Conservation (phyloP, 2,888 invertebrate species). For the Brachynemurus nebulosus region DNA sequence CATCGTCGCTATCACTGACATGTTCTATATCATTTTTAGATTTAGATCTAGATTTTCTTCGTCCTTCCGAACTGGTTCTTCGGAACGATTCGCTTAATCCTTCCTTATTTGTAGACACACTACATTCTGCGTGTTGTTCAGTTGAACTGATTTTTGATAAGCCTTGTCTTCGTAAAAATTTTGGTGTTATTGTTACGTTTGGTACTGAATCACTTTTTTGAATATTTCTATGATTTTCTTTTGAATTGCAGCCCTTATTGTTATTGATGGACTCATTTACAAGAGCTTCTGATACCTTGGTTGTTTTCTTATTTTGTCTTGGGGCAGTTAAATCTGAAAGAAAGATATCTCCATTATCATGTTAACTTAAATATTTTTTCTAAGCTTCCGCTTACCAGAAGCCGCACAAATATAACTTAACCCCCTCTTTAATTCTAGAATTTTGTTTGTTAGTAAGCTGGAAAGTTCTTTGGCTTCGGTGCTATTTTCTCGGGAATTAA, state of each 20-base stretch:
- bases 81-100: slow-evolving; percentile 5
- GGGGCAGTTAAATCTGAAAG: slow-evolving; percentile 26
- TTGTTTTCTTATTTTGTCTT: slow-evolving; percentile 5
- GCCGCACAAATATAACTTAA: slow-evolving; percentile 30
- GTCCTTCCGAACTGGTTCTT: slow-evolving; percentile 7
- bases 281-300: not conserved
- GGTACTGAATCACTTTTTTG: slow-evolving; percentile 2
- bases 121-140: no score
- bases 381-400: slow-evolving; percentile 24
- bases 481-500: slow-evolving; percentile 14
- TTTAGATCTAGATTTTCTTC: slow-evolving; percentile 5
- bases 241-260: not conserved
- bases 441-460: slow-evolving; percentile 24
- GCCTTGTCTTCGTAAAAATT: slow-evolving; percentile 5
- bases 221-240: not conserved
- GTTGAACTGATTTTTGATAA: no score
- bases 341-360: no score
- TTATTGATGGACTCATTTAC: not conserved
- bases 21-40: slow-evolving; percentile 8
- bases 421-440: slow-evolving; percentile 30
- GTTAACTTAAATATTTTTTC: slow-evolving; percentile 14
- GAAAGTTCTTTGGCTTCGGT: slow-evolving; percentile 18
- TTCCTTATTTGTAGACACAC: not conserved
- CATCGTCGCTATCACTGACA: slow-evolving; percentile 9
- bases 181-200: slow-evolving; percentile 9